Evolutionary conservation across 2,113 vertebrate genomes (phyloP).

Genomic region (Holacanthus passer): DNA sequence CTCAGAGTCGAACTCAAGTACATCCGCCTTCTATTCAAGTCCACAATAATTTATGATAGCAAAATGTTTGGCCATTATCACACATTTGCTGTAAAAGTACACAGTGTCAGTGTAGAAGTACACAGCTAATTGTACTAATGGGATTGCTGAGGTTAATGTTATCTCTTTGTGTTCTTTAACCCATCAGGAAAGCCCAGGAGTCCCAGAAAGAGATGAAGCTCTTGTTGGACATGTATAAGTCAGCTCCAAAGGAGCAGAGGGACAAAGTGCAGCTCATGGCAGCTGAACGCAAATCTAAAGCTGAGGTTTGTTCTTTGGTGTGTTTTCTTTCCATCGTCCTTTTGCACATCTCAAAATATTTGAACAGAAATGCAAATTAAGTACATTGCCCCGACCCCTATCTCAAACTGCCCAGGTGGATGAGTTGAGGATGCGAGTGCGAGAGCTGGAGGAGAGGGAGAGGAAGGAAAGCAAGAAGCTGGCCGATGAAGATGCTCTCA

Average conservation of each 20-base stretch:
- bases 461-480: constrained; percentile 94
- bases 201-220: constrained; percentile 97
- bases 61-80: neutral
- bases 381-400: no score
- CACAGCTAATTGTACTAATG: neutral
- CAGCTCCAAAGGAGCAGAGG: constrained; percentile 93
- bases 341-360: neutral
- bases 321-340: neutral
- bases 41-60: neutral
- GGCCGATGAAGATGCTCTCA: constrained; percentile 92
- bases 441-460: constrained; percentile 93
- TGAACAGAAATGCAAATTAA: neutral
- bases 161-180: neutral
- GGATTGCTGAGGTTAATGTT: neutral
- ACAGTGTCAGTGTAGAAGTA: no score
- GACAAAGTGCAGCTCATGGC: constrained; percentile 97
- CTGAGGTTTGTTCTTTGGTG: constrained; percentile 84
- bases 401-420: constrained; percentile 83
- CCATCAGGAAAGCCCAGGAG: constrained; percentile 92
- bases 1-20: constrained; percentile 92
- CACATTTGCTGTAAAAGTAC: neutral
- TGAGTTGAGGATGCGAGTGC: constrained; percentile 88
- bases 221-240: constrained; percentile 95
- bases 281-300: constrained; percentile 93
- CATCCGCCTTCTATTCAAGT: neutral